phyloP scores from a whole-genome alignment of 2,888 invertebrate species.

The Oasisia sp. region DNA sequence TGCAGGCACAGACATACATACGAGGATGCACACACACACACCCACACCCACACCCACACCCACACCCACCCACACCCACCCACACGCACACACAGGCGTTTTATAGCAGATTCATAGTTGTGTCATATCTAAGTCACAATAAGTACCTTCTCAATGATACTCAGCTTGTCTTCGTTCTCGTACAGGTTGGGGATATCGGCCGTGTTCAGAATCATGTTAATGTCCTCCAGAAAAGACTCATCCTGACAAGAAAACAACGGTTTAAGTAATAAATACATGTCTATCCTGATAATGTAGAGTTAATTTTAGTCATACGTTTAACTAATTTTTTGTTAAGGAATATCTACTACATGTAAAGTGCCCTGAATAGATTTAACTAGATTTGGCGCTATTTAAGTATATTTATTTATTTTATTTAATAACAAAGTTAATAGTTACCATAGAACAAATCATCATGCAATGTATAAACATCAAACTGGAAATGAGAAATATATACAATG shows the following conservation, averaged over 20 bases:
- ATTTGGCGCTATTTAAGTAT: too few species aligned
- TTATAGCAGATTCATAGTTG: neutral
- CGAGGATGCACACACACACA: too few species aligned
- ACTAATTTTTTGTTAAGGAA: too few species aligned
- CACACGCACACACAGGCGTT: neutral
- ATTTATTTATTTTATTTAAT: neutral
- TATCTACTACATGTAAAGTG: too few species aligned
- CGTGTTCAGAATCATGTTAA: constrained; percentile 65
- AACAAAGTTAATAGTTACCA: neutral
- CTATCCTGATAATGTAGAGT: too few species aligned
- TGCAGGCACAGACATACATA: too few species aligned
- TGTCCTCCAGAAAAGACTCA: constrained; percentile 63
- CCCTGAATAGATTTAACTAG: too few species aligned
- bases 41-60: too few species aligned
- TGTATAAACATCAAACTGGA: neutral
- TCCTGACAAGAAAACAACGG: constrained; percentile 49
- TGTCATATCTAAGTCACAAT: neutral
- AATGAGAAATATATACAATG: neutral
- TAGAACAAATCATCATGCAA: neutral
- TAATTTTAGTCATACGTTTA: too few species aligned
- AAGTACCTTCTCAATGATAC: constrained; percentile 65
- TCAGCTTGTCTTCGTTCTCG: constrained; percentile 63
- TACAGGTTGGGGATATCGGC: constrained; percentile 65
- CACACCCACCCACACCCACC: too few species aligned
- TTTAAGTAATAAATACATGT: neutral